Conservation (phyloP, 2,797 vertebrate genomes). For the Lithobates sylvaticus region DNA sequence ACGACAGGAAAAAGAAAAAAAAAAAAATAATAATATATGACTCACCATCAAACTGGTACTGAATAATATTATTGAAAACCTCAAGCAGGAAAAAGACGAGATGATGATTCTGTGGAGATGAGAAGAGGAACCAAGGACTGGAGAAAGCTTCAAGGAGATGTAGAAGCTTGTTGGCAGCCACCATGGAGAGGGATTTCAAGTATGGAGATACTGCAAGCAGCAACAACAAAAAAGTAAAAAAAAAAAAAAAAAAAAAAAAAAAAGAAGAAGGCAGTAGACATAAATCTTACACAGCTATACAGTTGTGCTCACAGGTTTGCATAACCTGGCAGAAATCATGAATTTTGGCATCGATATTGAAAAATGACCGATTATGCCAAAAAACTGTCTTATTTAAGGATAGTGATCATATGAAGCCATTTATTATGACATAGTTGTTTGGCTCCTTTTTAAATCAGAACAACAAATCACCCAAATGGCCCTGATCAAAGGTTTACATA, state of each 20-base stretch:
- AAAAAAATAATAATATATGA: neutral
- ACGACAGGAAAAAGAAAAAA: neutral
- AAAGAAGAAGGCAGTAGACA: too few species aligned
- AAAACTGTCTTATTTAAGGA: too few species aligned
- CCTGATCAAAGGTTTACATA: too few species aligned
- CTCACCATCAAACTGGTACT: slow-evolving; percentile 98
- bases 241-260: neutral
- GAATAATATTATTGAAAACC: slow-evolving; percentile 98
- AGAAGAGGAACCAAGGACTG: slow-evolving; percentile 96
- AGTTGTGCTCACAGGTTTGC: too few species aligned
- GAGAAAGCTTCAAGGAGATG: slow-evolving; percentile 98
- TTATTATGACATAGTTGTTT: too few species aligned
- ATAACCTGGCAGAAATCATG: too few species aligned
- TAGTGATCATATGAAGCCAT: too few species aligned
- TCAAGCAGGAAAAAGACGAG: slow-evolving; percentile 96
- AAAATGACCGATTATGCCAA: too few species aligned
- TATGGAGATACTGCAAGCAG: slow-evolving; percentile 90
- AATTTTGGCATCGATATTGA: too few species aligned
- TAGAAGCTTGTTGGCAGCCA: slow-evolving; percentile 94
- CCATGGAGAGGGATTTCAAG: slow-evolving; percentile 97
- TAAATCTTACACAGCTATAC: too few species aligned
- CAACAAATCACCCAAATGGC: too few species aligned
- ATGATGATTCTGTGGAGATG: slow-evolving; percentile 93
- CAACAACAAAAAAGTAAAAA: neutral
- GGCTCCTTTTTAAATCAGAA: too few species aligned